Percentiles rank a stretch among this genome's conserved stretches.
Conservation (phyloP, 2,888 invertebrate genomes). For the Hydrotaea diabolus region DNA sequence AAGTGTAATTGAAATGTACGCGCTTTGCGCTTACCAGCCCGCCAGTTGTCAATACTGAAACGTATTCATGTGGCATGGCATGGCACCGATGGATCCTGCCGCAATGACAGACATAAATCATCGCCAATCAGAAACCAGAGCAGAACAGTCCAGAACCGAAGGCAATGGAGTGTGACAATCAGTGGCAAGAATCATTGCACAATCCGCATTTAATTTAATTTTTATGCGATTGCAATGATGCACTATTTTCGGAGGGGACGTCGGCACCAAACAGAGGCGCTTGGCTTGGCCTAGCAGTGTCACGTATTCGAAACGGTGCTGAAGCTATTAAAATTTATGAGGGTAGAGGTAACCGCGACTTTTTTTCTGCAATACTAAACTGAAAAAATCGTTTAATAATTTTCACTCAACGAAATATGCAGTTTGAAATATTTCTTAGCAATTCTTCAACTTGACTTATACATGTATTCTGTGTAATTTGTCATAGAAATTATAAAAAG, state of each 20-base stretch:
- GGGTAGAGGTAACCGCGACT: neutral
- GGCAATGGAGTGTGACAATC: slow-evolving; percentile 29
- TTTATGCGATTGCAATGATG: slow-evolving; percentile 8
- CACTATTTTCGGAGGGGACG: neutral
- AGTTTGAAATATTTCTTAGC: no score
- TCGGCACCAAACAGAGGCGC: neutral
- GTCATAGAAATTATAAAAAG: no score
- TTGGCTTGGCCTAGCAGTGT: neutral
- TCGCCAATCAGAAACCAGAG: neutral
- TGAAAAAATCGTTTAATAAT: no score
- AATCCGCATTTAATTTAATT: slow-evolving; percentile 32
- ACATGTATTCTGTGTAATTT: no score
- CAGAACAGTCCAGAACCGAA: neutral
- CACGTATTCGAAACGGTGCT: neutral
- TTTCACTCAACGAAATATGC: no score
- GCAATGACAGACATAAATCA: slow-evolving; percentile 36
- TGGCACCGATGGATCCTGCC: slow-evolving; percentile 6
- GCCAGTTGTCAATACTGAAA: neutral
- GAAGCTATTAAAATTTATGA: slow-evolving; percentile 8
- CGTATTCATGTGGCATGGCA: neutral
- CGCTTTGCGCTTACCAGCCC: neutral
- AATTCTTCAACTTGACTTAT: no score
- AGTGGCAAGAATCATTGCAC: slow-evolving; percentile 26
- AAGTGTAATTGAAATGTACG: slow-evolving; percentile 3
- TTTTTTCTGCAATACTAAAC: no score